These are phyloP conservation scores for Cyprinodon tularosa DNA, from an alignment of 2,113 vertebrate genomes.

Conservation along the genomic window DNA sequence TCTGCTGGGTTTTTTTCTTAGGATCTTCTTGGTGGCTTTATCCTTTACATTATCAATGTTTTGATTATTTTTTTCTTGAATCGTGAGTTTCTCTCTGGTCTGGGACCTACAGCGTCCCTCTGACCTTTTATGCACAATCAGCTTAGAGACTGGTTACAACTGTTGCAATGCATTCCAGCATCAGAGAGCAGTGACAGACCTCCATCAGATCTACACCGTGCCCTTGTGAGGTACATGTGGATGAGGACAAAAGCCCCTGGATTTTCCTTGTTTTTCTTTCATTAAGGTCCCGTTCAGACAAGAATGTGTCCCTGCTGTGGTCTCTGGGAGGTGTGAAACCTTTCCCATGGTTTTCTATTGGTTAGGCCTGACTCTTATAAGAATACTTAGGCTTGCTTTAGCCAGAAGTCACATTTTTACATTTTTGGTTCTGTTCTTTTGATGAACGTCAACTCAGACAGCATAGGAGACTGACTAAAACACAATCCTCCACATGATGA, in stretches of 20 bases:
- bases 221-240: slow-evolving; percentile 20
- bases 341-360: slow-evolving; percentile 58
- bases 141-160: slow-evolving; percentile 60
- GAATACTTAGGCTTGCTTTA: slow-evolving; percentile 4
- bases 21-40: slow-evolving; percentile 13
- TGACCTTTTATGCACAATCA: slow-evolving; percentile 52
- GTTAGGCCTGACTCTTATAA: slow-evolving; percentile 25
- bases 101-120: neutral
- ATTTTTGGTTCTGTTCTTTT: neutral
- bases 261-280: slow-evolving; percentile 84
- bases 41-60: slow-evolving; percentile 27
- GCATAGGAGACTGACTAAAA: slow-evolving; percentile 46
- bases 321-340: slow-evolving; percentile 74
- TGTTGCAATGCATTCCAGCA: slow-evolving; percentile 60
- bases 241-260: slow-evolving; percentile 70
- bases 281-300: slow-evolving; percentile 78
- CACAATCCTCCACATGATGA: slow-evolving; percentile 35
- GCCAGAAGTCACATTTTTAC: slow-evolving; percentile 1
- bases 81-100: slow-evolving; percentile 14
- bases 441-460: slow-evolving; percentile 2
- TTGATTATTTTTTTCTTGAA: slow-evolving; percentile 38
- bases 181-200: slow-evolving; percentile 44
- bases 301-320: slow-evolving; percentile 78
- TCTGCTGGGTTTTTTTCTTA: slow-evolving; percentile 29
- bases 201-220: slow-evolving; percentile 17